Evolutionary conservation across 1,140 invertebrate species (phyloP), one percentile per base, ranked within the genome.

Genomic region (Mycetomoellerius zeteki): DNA sequence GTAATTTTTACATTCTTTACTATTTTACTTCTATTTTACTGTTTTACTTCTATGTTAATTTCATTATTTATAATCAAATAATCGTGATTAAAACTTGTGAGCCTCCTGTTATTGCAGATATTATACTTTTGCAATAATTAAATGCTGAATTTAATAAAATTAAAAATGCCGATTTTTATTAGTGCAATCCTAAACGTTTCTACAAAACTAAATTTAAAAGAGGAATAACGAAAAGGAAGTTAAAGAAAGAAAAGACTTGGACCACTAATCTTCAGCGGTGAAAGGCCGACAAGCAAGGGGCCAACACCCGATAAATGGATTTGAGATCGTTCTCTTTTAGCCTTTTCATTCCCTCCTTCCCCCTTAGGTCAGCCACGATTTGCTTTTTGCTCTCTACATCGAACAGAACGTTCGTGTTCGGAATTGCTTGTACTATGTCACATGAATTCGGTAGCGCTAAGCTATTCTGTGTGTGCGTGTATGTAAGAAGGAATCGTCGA

Each of bases 301-400:
- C 92, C 94, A 94, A 93, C 93, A 94, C 87, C 91, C 94, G 94
- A 94, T 94, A 94, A 95, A 95, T 95, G 92, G 89, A 93, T 94
- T 93, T 91, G 91, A 92, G 91, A 93, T 92, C 90, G 73, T 75
- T 91, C 75, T 89, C 89, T 92, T 89, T 88, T 80, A 69, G 69
- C 85, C 72, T 72, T 80, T 50, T 81, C 76, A 14, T 27, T 47
- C 21, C 4, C 12, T 19, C 19, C 6, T 24, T 30, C n/a, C 7
- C 16, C 33, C 33, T 67, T 43, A 75, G 69, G 14, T 84, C 69
- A 84, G 24, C 37, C 52, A 60, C 58, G 47, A 50, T 56, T 73
- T 65, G n/a, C 56, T 77, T 85, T 77, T 86, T 85, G 50, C 43
- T 88, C 71, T 86, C 58, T 37, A 60, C 56, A 33, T 27, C 67